These are phyloP conservation scores for Tipula helvola DNA, from an alignment of 2,888 invertebrate genomes.

Conservation along the genomic window DNA sequence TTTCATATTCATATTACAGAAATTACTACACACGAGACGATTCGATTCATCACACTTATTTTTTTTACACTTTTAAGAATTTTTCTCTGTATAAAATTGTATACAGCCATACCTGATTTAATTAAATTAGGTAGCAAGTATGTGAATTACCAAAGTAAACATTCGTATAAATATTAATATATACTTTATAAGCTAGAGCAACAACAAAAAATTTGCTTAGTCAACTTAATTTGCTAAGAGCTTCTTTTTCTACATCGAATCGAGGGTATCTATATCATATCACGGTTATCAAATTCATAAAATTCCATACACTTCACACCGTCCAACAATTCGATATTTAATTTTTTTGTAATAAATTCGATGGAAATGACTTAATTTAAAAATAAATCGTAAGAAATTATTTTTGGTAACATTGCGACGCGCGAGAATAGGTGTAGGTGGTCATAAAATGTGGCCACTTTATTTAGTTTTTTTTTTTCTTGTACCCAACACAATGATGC, in stretches of 20 bases:
- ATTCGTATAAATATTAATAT: background rate
- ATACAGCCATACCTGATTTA: background rate
- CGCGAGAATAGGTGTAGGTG: background rate
- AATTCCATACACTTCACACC: background rate
- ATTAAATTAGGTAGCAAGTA: background rate
- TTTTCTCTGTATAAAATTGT: background rate
- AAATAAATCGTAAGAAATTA: background rate
- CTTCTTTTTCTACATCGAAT: background rate
- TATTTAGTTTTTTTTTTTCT: background rate
- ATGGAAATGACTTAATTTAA: background rate
- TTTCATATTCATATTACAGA: background rate
- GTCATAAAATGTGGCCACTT: background rate
- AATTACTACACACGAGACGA: background rate
- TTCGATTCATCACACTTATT: background rate
- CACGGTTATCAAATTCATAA: background rate
- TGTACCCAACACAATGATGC: background rate
- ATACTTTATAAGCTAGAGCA: background rate
- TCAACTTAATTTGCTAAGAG: background rate
- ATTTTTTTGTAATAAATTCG: background rate
- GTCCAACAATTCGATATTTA: background rate
- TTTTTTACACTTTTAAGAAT: background rate
- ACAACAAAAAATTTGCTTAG: background rate
- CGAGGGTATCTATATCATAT: background rate
- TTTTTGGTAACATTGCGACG: background rate
- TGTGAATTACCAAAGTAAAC: background rate